Evolutionary conservation across 2,888 invertebrate genomes (phyloP).

Genomic region (Isoperla grammatica): DNA sequence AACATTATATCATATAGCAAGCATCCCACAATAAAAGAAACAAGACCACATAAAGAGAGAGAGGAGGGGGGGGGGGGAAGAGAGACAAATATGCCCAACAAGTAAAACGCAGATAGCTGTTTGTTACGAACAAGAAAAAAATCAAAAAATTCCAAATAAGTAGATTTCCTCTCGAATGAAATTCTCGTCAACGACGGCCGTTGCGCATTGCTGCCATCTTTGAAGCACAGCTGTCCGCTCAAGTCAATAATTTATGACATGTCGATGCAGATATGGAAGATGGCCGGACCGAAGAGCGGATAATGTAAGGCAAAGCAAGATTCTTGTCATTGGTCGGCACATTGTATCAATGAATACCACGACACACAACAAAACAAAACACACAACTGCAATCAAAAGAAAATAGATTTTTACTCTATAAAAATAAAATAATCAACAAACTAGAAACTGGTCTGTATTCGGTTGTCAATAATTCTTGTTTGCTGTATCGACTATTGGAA

Average conservation of each 20-base stretch:
- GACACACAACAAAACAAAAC: constrained; percentile 4
- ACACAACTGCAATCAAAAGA: neutral
- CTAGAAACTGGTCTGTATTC: constrained; percentile 8
- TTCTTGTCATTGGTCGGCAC: neutral
- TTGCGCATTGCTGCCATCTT: constrained; percentile 1
- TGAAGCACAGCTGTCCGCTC: neutral
- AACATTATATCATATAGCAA: no score
- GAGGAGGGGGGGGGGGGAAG: neutral
- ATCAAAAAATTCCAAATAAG: neutral
- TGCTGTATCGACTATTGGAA: neutral
- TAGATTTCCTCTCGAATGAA: neutral
- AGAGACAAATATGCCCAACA: neutral
- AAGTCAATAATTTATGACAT: constrained; percentile 2
- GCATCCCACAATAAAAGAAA: no score
- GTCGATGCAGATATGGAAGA: constrained; percentile 17
- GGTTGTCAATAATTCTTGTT: neutral
- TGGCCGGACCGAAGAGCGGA: neutral
- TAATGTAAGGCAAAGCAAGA: constrained; percentile 2
- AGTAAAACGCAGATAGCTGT: no score
- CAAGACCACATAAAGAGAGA: neutral
- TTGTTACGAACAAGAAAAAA: no score
- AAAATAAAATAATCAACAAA: constrained; percentile 4
- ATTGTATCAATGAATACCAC: neutral
- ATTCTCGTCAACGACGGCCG: neutral
- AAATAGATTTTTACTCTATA: neutral